phyloP scores from a whole-genome alignment of 1,140 invertebrate species.

The Hyposmocoma kahamanoa region DNA sequence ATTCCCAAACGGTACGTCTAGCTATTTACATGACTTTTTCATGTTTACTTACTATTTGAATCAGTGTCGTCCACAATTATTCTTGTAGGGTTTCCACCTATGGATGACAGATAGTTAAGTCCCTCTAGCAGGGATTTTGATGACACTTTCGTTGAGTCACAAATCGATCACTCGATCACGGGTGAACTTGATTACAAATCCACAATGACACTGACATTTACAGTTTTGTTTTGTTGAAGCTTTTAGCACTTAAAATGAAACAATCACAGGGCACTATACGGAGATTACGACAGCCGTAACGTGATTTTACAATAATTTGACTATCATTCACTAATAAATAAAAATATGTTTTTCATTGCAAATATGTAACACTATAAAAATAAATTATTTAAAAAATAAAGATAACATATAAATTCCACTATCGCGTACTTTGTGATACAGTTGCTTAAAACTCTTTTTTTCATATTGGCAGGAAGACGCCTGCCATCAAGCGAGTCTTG shows the following conservation, averaged over 20 bases:
- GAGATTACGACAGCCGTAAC: constrained; percentile 61
- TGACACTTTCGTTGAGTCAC: constrained; percentile 48
- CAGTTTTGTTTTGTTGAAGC: constrained; percentile 43
- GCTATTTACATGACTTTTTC: not conserved
- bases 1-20: not conserved
- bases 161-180: constrained; percentile 53
- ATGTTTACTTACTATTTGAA: constrained; percentile 65
- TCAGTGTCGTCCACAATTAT: constrained; percentile 63
- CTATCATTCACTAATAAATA: constrained; percentile 73
- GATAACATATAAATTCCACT: constrained; percentile 70
- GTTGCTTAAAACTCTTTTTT: constrained; percentile 61
- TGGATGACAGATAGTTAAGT: constrained; percentile 48
- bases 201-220: constrained; percentile 58
- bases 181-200: constrained; percentile 35
- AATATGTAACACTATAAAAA: constrained; percentile 67
- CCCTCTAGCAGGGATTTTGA: constrained; percentile 41
- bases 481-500: constrained; percentile 70
- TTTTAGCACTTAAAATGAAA: constrained; percentile 66
- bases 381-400: constrained; percentile 69
- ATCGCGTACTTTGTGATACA: constrained; percentile 66
- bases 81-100: constrained; percentile 53
- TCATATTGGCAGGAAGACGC: constrained; percentile 70
- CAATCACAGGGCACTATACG: constrained; percentile 66
- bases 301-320: constrained; percentile 65
- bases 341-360: constrained; percentile 63